Evolutionary conservation across 2,797 vertebrate species (phyloP), one percentile per base, ranked within the genome.

Genomic region (Galago senegalensis): DNA sequence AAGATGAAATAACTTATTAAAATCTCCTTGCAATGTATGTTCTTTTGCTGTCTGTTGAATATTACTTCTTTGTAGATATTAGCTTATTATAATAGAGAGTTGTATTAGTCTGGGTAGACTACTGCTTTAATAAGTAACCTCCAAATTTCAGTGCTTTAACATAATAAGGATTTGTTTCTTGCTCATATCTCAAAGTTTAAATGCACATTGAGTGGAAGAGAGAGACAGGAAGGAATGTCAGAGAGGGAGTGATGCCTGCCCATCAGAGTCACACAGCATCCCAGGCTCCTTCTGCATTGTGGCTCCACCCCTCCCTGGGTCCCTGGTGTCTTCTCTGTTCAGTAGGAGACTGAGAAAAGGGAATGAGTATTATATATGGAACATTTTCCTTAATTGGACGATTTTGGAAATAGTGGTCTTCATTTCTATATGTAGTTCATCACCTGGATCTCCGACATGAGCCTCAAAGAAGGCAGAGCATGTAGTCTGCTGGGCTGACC

Each of bases 1-100:
- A 94, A 93, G 87, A 91, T 96, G 87, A 96, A 98, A 89, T 83
- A 70, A 93, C 72, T 89, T 97, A 96, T 75, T 97, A 94, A 98
- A 98, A 88, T 67, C 37, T 70, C 96, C 95, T 96, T 96, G 92
- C 37, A 97, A 89, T 86, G 60, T 85, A 40, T 34, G 43, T 40
- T 91, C 80, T 93, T 96, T 96, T 94, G 84, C 91, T 96, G 46
- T 96, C 84, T 96, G 87, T 97, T 96, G 85, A 93, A 94, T 96
- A 88, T 95, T 96, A 96, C 56, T 75, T 88, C 69, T 93, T 97
- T 94, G 95, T 91, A 97, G 96, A 95, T 61, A n/a, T 97, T 96
- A 97, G 93, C 72, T 70, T 97, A n/a, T 16, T 97, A 80, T 85
- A 90, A 94, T 98, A 79, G 92, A 87, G 63, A 40, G 31, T 84